Percentiles rank a stretch among this genome's conserved stretches.
Conservation (phyloP, 2,888 invertebrate species). For the Horisme vitalbata region DNA sequence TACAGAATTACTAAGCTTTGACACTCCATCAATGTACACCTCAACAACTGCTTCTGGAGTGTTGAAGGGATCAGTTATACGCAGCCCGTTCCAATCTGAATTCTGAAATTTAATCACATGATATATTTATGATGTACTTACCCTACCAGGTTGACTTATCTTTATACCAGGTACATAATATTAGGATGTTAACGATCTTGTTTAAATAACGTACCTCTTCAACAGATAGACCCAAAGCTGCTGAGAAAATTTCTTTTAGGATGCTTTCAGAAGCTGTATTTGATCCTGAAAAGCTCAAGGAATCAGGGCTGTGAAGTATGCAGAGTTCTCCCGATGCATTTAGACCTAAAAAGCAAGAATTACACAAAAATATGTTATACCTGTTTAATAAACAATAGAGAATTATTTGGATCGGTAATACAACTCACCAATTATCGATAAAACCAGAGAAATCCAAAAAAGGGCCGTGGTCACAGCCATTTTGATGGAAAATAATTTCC, state of each 20-base stretch:
- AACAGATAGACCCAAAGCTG: conserved; percentile 88
- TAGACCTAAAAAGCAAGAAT: conserved; percentile 56
- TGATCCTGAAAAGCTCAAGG: conserved; percentile 86
- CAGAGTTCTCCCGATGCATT: conserved; percentile 86
- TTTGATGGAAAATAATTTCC: conserved; percentile 52
- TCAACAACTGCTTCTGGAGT: conserved; percentile 88
- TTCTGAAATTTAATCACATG: conserved; percentile 70
- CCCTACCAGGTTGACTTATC: too few species aligned
- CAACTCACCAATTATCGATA: conserved; percentile 67
- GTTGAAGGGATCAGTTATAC: conserved; percentile 87
- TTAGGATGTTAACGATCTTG: too few species aligned
- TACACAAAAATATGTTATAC: not conserved
- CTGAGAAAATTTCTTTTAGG: conserved; percentile 88
- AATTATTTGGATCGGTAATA: too few species aligned
- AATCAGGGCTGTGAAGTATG: conserved; percentile 86
- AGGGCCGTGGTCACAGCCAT: conserved; percentile 69
- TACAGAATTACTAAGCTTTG: conserved; percentile 72
- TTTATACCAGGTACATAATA: too few species aligned
- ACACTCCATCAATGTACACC: conserved; percentile 87
- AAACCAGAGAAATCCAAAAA: conserved; percentile 63
- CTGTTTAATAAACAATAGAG: too few species aligned
- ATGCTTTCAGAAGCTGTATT: conserved; percentile 84
- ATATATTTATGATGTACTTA: not conserved
- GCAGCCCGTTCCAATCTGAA: conserved; percentile 87
- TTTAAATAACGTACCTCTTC: conserved; percentile 82